Evolutionary conservation across 2,888 invertebrate species (phyloP).

Genomic region (Steinernema hermaphroditum): DNA sequence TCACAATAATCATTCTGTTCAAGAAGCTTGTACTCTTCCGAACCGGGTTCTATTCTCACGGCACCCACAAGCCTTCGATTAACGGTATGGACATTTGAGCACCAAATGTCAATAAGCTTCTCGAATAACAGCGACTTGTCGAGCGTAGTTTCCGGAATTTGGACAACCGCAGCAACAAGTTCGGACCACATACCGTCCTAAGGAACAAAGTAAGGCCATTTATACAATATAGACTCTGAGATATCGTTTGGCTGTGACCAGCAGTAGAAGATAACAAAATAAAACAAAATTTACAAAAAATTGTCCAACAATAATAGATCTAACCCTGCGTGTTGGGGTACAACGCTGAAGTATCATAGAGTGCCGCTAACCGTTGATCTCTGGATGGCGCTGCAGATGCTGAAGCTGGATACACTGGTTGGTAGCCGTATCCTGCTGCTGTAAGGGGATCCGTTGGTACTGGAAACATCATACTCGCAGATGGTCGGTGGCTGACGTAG

Average conservation of each 20-base stretch:
- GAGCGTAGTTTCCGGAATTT: background rate
- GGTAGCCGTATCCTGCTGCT: conserved; percentile 1
- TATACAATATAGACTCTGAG: background rate
- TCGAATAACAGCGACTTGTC: background rate
- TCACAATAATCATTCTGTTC: background rate
- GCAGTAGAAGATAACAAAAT: background rate
- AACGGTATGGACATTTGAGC: conserved; percentile 42
- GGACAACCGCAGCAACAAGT: background rate
- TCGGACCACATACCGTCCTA: conserved; percentile 15
- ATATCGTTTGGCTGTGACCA: background rate
- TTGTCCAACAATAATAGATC: background rate
- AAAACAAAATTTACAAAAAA: background rate
- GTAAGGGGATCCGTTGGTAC: background rate
- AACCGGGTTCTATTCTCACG: conserved; percentile 34
- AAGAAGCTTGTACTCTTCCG: conserved; percentile 33
- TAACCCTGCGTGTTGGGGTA: background rate
- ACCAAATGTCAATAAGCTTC: conserved; percentile 44
- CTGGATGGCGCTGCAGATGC: background rate
- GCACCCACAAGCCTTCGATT: conserved; percentile 40
- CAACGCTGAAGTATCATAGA: conserved; percentile 8
- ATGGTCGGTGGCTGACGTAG: background rate
- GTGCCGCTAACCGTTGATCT: conserved; percentile 6
- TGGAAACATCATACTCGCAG: background rate
- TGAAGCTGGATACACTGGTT: background rate
- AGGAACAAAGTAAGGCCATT: background rate